Conservation (phyloP, 2,797 vertebrate genomes). For the Enteromius anoplus region DNA sequence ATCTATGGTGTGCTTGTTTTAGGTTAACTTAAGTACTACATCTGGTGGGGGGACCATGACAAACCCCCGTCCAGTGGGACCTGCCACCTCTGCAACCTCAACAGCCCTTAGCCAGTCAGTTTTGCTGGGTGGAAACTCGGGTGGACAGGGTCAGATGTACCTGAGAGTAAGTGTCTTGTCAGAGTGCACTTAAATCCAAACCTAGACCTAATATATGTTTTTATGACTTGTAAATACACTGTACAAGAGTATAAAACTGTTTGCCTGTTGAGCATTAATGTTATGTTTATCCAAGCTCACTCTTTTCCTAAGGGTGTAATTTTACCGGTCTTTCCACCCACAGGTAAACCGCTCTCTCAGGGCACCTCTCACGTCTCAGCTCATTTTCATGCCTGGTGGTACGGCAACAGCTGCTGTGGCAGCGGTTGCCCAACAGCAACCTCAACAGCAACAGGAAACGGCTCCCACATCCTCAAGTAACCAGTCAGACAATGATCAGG, state of each 20-base stretch:
- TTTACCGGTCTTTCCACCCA: background rate
- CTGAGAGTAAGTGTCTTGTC: conserved; percentile 84
- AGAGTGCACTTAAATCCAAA: conserved; percentile 11
- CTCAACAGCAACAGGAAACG: conserved; percentile 77
- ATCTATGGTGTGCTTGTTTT: conserved; percentile 5
- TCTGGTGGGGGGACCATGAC: conserved; percentile 75
- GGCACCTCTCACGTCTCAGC: conserved; percentile 92
- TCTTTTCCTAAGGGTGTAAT: conserved; percentile 15
- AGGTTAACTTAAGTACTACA: conserved; percentile 80
- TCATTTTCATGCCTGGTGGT: conserved; percentile 98
- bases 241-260: background rate
- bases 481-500: conserved; percentile 93
- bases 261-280: background rate
- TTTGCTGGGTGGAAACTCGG: conserved; percentile 88
- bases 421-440: conserved; percentile 78
- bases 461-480: conserved; percentile 75
- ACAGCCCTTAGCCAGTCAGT: conserved; percentile 93
- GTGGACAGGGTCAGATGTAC: conserved; percentile 96
- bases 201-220: background rate
- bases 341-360: conserved; percentile 83
- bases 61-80: conserved; percentile 78
- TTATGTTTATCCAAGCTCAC: background rate
- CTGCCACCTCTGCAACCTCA: conserved; percentile 82
- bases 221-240: background rate
- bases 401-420: conserved; percentile 89